Conservation (phyloP, 23 tunicate genomes). For the Trididemnum clinides region DNA sequence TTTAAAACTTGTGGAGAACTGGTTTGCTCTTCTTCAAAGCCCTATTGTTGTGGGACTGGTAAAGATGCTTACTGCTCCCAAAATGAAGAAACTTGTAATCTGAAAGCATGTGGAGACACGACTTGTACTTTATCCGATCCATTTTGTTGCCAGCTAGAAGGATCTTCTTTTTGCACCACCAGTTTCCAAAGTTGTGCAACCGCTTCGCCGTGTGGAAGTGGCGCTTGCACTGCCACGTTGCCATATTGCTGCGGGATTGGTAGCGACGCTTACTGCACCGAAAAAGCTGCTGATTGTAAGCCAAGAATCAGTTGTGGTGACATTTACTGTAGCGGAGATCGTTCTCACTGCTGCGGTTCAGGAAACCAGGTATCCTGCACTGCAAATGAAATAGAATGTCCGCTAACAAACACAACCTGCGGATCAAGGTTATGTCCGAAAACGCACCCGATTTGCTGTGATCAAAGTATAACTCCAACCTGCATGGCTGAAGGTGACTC, state of each 20-base stretch:
- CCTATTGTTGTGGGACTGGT: background rate
- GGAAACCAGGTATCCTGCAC: background rate
- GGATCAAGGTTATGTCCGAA: background rate
- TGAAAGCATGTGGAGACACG: background rate
- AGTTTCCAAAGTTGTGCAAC: background rate
- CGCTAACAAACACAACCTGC: background rate
- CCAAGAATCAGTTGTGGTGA: background rate
- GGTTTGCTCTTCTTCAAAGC: background rate
- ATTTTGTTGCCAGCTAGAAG: background rate
- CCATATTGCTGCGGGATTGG: slow-evolving; percentile 23
- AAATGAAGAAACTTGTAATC: background rate
- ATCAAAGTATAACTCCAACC: background rate
- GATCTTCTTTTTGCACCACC: background rate
- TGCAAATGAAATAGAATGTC: background rate
- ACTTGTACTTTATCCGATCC: background rate
- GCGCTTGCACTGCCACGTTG: background rate
- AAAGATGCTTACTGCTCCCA: background rate
- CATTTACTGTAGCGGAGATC: background rate
- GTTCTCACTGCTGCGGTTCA: background rate
- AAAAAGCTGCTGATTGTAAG: background rate
- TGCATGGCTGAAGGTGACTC: background rate
- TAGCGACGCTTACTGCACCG: background rate
- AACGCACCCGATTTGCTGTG: slow-evolving; percentile 1
- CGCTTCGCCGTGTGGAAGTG: background rate
- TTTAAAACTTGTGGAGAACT: background rate